These are phyloP conservation scores for Eristalis tenax DNA, from an alignment of 2,888 invertebrate genomes.

Conservation along the genomic window DNA sequence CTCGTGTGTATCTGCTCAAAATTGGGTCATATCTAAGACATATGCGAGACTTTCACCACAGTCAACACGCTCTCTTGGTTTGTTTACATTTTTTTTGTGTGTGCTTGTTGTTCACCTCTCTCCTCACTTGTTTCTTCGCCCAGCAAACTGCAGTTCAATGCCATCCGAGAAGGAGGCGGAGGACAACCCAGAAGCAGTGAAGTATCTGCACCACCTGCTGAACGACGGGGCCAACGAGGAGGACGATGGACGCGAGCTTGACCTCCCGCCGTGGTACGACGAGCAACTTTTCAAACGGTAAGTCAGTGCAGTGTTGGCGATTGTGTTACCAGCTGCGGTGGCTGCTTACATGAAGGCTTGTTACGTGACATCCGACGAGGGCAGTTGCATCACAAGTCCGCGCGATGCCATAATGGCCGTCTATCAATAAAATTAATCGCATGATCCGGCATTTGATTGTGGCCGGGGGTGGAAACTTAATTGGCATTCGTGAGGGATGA, in stretches of 20 bases:
- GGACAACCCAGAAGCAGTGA: slow-evolving; percentile 74
- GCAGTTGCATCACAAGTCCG: neutral
- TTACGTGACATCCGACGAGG: neutral
- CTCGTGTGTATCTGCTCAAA: neutral
- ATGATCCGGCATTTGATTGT: neutral
- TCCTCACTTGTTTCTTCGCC: neutral
- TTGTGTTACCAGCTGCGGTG: neutral
- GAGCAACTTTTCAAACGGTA: slow-evolving; percentile 85
- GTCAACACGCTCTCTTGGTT: neutral
- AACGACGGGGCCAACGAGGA: slow-evolving; percentile 77
- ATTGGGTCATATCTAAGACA: slow-evolving; percentile 18
- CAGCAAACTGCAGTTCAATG: slow-evolving; percentile 7
- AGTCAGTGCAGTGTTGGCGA: slow-evolving; percentile 70
- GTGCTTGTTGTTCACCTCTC: neutral
- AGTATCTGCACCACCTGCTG: slow-evolving; percentile 78
- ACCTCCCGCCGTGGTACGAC: slow-evolving; percentile 87
- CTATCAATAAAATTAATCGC: neutral
- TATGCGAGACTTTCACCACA: slow-evolving; percentile 46
- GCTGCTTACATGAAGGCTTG: neutral
- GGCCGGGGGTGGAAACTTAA: neutral
- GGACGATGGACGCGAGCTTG: slow-evolving; percentile 79
- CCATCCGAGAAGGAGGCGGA: neutral
- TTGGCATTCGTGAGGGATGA: neutral
- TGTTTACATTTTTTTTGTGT: slow-evolving; percentile 30
- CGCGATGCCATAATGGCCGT: neutral